Conservation (phyloP, 2,113 vertebrate genomes). For the Rana temporaria region DNA sequence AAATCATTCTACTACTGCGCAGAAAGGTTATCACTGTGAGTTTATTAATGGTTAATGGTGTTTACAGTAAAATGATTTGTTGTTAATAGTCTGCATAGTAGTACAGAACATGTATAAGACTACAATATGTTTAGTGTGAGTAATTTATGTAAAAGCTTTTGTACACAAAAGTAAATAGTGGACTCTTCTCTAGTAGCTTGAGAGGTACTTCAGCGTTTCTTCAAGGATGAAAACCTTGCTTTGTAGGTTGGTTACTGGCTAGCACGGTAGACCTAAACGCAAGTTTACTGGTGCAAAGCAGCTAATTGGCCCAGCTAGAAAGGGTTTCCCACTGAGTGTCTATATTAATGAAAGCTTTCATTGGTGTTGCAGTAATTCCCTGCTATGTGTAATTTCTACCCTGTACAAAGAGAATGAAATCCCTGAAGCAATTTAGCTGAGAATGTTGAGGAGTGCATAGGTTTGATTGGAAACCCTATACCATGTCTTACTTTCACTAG, state of each 20-base stretch:
- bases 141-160: no score
- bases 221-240: neutral
- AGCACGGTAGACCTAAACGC: neutral
- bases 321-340: slow-evolving; percentile 2
- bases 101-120: no score
- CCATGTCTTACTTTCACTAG: neutral
- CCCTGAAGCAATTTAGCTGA: slow-evolving; percentile 26
- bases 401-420: slow-evolving; percentile 32
- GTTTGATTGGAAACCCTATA: slow-evolving; percentile 31
- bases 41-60: no score
- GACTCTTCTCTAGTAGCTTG: no score
- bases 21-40: no score
- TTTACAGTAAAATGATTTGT: no score
- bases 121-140: no score
- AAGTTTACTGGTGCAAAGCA: neutral
- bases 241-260: neutral
- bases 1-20: no score
- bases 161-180: no score
- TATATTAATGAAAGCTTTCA: slow-evolving; percentile 16
- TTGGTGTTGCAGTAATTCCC: slow-evolving; percentile 14
- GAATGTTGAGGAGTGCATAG: slow-evolving; percentile 24
- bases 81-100: no score
- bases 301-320: slow-evolving; percentile 27
- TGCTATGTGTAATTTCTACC: neutral
- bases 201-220: neutral